These are phyloP conservation scores for Hydrozoanthus gracilis DNA, from an alignment of 92 coral and sea anemone genomes.

Conservation along the genomic window DNA sequence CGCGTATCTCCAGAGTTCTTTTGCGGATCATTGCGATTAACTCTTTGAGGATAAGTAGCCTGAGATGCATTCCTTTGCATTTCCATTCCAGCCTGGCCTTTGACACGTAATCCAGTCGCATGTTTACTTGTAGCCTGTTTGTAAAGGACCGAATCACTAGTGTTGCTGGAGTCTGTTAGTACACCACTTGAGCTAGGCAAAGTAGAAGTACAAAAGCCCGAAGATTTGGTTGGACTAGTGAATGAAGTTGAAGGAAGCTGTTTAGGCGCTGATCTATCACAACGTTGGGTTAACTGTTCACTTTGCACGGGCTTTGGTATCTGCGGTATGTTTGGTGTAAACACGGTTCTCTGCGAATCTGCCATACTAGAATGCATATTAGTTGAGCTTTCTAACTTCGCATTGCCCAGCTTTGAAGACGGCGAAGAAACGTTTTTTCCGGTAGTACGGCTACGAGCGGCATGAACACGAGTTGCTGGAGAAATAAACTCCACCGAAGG, in stretches of 20 bases:
- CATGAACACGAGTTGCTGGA: slow-evolving; percentile 49
- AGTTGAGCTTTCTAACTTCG: slow-evolving; percentile 33
- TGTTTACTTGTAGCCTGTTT: slow-evolving; percentile 82
- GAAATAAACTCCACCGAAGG: slow-evolving; percentile 60
- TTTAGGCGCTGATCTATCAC: slow-evolving; percentile 67
- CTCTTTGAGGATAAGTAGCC: slow-evolving; percentile 49
- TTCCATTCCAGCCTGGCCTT: slow-evolving; percentile 87
- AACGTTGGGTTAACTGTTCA: slow-evolving; percentile 81
- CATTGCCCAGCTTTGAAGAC: slow-evolving; percentile 40
- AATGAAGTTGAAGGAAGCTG: slow-evolving; percentile 69
- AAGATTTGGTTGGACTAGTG: slow-evolving; percentile 62
- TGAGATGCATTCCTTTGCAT: slow-evolving; percentile 90
- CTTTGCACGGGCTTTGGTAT: slow-evolving; percentile 74
- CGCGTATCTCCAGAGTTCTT: slow-evolving; percentile 73
- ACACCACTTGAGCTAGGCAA: slow-evolving; percentile 65
- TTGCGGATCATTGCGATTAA: slow-evolving; percentile 75
- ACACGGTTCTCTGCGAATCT: slow-evolving; percentile 71
- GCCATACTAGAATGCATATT: slow-evolving; percentile 56
- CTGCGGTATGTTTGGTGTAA: slow-evolving; percentile 85
- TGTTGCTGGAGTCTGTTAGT: slow-evolving; percentile 73
- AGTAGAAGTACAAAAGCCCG: slow-evolving; percentile 46
- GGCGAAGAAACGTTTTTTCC: slow-evolving; percentile 45
- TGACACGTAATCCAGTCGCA: slow-evolving; percentile 77
- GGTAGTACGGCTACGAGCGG: slow-evolving; percentile 50
- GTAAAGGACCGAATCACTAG: slow-evolving; percentile 65